phyloP scores from a whole-genome alignment of 2,888 invertebrate species.

The Pachliopta kotzebuea region DNA sequence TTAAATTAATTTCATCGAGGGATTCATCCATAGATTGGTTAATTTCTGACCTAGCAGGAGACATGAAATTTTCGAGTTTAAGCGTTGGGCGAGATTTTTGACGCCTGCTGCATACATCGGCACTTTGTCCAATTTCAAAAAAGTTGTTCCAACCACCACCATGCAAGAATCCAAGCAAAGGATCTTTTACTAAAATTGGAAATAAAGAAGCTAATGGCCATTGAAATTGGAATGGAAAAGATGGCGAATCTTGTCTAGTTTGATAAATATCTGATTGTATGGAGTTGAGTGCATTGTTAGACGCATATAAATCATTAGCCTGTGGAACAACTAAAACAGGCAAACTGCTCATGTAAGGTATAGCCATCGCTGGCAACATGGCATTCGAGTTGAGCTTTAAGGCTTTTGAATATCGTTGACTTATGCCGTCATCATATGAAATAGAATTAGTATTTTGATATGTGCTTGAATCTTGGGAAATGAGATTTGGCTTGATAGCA shows the following conservation, averaged over 20 bases:
- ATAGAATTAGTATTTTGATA: constrained; percentile 43
- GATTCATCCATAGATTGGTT: constrained; percentile 4
- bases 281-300: constrained; percentile 40
- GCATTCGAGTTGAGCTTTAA: constrained; percentile 33
- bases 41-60: constrained; percentile 23
- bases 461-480: constrained; percentile 33
- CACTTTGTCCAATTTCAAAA: constrained; percentile 80
- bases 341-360: constrained; percentile 56
- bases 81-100: constrained; percentile 47
- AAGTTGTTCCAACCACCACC: constrained; percentile 78
- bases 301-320: constrained; percentile 36
- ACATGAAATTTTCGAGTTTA: not conserved
- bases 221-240: constrained; percentile 50
- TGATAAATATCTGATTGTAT: constrained; percentile 43
- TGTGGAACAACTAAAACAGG: constrained; percentile 58
- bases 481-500: constrained; percentile 52
- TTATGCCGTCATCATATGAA: constrained; percentile 36
- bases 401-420: constrained; percentile 38
- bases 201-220: constrained; percentile 79
- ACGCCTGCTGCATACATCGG: constrained; percentile 72
- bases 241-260: constrained; percentile 50
- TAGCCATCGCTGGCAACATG: constrained; percentile 31
- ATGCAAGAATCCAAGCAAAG: constrained; percentile 69
- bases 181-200: constrained; percentile 81
- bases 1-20: constrained; percentile 5